Evolutionary conservation across 2,888 invertebrate species (phyloP).

Genomic region (Clanis bilineata): DNA sequence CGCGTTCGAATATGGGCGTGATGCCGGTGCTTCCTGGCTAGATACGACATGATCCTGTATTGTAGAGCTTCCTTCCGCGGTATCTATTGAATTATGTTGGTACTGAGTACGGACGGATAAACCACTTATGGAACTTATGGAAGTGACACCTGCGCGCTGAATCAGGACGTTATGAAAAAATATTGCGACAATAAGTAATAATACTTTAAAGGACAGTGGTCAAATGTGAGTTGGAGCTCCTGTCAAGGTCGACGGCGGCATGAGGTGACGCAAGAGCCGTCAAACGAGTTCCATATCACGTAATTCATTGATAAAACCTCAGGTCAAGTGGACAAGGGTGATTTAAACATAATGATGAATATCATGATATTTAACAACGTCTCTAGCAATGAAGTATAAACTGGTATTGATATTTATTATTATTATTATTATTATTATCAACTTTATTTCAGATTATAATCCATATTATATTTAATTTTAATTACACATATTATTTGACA

Average conservation of each 20-base stretch:
- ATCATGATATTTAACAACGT: background rate
- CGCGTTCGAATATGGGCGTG: constrained; percentile 54
- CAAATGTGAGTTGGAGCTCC: constrained; percentile 33
- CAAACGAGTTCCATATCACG: constrained; percentile 62
- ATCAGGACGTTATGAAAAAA: constrained; percentile 5
- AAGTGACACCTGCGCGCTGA: constrained; percentile 37
- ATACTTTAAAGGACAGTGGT: constrained; percentile 21
- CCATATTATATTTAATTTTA: too few species aligned
- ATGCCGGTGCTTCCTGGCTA: constrained; percentile 68
- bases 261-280: constrained; percentile 62
- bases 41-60: constrained; percentile 62
- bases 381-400: background rate
- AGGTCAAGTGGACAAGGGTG: constrained; percentile 39
- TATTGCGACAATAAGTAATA: background rate
- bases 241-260: constrained; percentile 66
- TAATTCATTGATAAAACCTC: constrained; percentile 62
- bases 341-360: constrained; percentile 7
- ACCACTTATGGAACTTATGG: constrained; percentile 57
- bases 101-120: constrained; percentile 62
- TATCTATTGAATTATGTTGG: constrained; percentile 43
- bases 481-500: too few species aligned
- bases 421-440: too few species aligned
- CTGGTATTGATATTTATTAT: background rate
- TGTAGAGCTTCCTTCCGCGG: constrained; percentile 76
- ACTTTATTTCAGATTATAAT: too few species aligned